A percentile compares a stretch with the other conserved stretches of the same genome.
Evolutionary conservation across 2,113 vertebrate genomes (phyloP).

Genomic region (Mesoclemmys tuberculata): DNA sequence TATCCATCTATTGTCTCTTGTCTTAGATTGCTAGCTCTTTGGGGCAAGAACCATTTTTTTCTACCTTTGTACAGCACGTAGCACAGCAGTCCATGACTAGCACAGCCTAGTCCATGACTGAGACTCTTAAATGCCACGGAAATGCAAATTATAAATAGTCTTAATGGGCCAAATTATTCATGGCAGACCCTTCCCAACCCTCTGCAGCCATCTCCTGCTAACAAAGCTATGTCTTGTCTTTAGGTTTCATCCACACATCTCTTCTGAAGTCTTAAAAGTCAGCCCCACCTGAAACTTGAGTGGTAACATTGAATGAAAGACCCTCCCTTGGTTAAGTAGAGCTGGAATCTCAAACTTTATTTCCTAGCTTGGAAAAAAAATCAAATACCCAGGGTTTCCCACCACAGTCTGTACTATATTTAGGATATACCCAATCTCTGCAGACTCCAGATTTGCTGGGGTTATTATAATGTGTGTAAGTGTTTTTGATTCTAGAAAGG

Average conservation of each 20-base stretch:
- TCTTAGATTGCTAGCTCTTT: neutral
- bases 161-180: neutral
- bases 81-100: too few species aligned
- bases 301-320: neutral
- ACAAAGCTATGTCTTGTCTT: neutral
- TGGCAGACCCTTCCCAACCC: neutral
- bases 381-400: conserved; percentile 54
- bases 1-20: neutral
- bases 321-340: conserved; percentile 1
- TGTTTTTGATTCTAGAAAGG: conserved; percentile 47
- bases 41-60: neutral
- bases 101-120: neutral
- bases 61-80: neutral
- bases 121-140: neutral
- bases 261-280: neutral
- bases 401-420: conserved; percentile 71
- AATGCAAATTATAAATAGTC: neutral
- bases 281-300: conserved; percentile 18
- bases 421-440: conserved; percentile 60
- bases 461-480: conserved; percentile 27
- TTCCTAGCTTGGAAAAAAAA: conserved; percentile 58
- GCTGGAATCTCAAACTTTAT: conserved; percentile 69
- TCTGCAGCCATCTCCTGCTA: neutral
- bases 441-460: conserved; percentile 39
- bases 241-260: neutral